Base-by-base conservation (phyloP, 1,140 invertebrate genomes). In the Eurytemora carolleeae region DNA sequence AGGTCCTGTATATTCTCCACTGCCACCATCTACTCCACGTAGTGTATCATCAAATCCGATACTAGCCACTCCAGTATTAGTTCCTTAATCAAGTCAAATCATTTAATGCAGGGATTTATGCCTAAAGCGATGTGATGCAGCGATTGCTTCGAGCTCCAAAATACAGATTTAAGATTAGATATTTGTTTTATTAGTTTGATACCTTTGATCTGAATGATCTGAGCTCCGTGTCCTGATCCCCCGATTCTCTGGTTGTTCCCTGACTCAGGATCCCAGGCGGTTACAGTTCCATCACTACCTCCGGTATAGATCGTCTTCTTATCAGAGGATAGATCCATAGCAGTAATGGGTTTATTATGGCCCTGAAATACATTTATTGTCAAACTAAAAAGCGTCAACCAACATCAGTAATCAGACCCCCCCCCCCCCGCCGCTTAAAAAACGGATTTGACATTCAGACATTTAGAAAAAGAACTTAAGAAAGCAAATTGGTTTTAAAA, bases 321-420 rank as follows among this genome's bases (percentile, higher is more conserved):
- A 70, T 93, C 84, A 55, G 81, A 78, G 67, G 80, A 83, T 12
- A 90, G 71, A 1, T 83, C 80, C 67, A 98, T 75, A n/a, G 89
- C 83, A 53, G 92, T 98, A 61, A 99, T 96, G 3, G 93, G 89
- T 71, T 97, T 97, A 70, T 96, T 98, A 73, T 98, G 95, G 3
- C 88, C 95, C 82, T 85, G n/a, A 70, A 63, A 67, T 61, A 52
- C 17, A 24, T 58, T 53, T 23, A 17, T 20, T 57, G 53, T 44
- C 53, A n/a, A n/a, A n/a, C n/a, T n/a, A n/a, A n/a, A n/a, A n/a
- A n/a, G n/a, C n/a, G n/a, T n/a, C n/a, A n/a, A 44, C n/a, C 7
- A n/a, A 44, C n/a, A 44, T 44, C n/a, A 44, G 31, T 44, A 7
- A 44, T 7, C n/a, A 44, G 7, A 44, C 31, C 7, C 31, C 31